Evolutionary conservation across 1,140 invertebrate genomes (phyloP).

Genomic region (Atta texana): DNA sequence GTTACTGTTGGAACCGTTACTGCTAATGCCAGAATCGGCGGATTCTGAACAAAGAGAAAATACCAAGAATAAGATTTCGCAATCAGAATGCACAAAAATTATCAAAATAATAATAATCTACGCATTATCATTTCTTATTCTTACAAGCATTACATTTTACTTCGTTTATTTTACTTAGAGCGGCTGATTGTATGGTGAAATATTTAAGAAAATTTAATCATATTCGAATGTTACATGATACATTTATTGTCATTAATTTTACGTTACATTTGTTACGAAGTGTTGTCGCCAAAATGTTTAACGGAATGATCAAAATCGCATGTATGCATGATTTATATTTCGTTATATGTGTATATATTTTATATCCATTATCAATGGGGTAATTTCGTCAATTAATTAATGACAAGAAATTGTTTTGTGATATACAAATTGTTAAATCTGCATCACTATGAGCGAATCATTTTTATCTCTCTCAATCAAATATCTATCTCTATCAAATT

Average conservation of each 20-base stretch:
- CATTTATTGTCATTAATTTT: conserved; percentile 60
- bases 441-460: background rate
- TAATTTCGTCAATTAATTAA: conserved; percentile 16
- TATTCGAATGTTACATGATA: conserved; percentile 9
- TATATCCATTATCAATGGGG: background rate
- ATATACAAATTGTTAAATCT: conserved; percentile 42
- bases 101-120: conserved; percentile 86
- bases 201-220: conserved; percentile 25
- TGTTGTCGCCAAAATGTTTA: background rate
- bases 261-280: conserved; percentile 46
- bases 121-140: conserved; percentile 85
- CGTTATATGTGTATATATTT: conserved; percentile 12
- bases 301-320: background rate
- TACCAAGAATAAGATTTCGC: conserved; percentile 76
- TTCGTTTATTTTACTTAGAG: conserved; percentile 85
- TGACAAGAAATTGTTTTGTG: conserved; percentile 33
- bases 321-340: conserved; percentile 9
- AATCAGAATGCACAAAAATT: conserved; percentile 85
- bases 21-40: conserved; percentile 81
- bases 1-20: conserved; percentile 85
- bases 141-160: conserved; percentile 86
- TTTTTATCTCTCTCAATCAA: background rate
- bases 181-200: background rate
- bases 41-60: conserved; percentile 67
- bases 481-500: conserved; percentile 28